phyloP scores from a whole-genome alignment of 2,888 invertebrate species.

The Hartigia nigra region DNA sequence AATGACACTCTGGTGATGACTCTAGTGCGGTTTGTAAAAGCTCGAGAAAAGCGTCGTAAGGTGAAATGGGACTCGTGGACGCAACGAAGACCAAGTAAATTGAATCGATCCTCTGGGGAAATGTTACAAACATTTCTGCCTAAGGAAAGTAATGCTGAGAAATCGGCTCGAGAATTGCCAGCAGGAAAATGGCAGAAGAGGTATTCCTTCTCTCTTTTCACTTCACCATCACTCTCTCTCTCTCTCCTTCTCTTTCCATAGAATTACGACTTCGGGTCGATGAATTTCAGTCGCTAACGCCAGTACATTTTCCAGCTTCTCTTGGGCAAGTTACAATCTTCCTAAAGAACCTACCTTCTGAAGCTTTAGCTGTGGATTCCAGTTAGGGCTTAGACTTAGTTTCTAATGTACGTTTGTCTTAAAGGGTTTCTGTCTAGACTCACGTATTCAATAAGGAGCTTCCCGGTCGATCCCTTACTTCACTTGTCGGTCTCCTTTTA shows the following conservation, averaged over 20 bases:
- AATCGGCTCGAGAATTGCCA: background rate
- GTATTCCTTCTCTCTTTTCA: background rate
- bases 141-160: background rate
- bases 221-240: background rate
- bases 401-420: background rate
- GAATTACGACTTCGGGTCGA: background rate
- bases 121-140: conserved; percentile 17
- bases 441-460: background rate
- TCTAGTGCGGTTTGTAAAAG: background rate
- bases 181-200: background rate
- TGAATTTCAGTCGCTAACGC: background rate
- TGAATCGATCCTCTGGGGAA: conserved; percentile 24
- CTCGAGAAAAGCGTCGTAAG: background rate
- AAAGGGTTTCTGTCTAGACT: background rate
- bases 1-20: background rate
- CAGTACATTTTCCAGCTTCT: background rate
- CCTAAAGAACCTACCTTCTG: background rate
- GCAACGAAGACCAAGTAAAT: conserved; percentile 19
- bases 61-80: background rate
- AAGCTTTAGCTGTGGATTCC: background rate
- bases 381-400: background rate
- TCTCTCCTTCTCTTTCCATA: background rate
- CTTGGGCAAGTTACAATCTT: background rate
- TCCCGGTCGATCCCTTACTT: background rate
- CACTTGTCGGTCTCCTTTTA: background rate